Conservation (phyloP, 2,113 vertebrate genomes). For the Brachypteracias leptosomus region DNA sequence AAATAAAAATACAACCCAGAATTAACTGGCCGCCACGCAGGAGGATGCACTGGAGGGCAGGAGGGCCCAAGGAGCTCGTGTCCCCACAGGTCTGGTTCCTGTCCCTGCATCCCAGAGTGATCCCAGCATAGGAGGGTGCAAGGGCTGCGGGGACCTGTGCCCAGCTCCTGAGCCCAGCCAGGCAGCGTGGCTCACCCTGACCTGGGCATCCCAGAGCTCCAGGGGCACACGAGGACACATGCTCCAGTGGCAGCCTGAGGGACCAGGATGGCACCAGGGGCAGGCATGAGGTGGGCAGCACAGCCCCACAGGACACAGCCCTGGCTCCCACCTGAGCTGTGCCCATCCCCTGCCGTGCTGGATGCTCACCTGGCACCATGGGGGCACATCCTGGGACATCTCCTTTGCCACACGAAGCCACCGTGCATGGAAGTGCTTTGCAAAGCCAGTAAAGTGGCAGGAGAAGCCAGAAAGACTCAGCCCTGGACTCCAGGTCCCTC, state of each 20-base stretch:
- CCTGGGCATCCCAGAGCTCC: fast-evolving
- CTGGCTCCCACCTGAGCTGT: background rate
- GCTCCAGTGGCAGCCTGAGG: background rate
- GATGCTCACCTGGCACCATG: fast-evolving
- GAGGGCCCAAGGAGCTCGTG: background rate
- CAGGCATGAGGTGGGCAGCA: background rate
- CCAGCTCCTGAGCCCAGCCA: background rate
- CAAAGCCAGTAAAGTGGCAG: background rate
- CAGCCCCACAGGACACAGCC: background rate
- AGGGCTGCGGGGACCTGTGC: fast-evolving
- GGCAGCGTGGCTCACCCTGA: background rate
- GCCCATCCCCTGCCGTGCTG: fast-evolving
- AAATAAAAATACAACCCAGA: background rate
- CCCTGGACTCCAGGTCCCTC: background rate
- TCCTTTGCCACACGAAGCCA: background rate
- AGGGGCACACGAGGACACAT: fast-evolving
- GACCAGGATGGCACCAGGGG: background rate
- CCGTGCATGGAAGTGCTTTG: background rate
- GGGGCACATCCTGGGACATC: fast-evolving
- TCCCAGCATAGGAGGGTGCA: too few relatives aligned
- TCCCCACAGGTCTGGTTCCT: background rate
- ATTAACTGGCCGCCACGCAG: background rate
- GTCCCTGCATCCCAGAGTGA: background rate
- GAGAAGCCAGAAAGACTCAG: background rate
- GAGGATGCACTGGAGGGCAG: background rate